Conservation (phyloP, 1,140 invertebrate genomes). For the Melitaea cinxia region DNA sequence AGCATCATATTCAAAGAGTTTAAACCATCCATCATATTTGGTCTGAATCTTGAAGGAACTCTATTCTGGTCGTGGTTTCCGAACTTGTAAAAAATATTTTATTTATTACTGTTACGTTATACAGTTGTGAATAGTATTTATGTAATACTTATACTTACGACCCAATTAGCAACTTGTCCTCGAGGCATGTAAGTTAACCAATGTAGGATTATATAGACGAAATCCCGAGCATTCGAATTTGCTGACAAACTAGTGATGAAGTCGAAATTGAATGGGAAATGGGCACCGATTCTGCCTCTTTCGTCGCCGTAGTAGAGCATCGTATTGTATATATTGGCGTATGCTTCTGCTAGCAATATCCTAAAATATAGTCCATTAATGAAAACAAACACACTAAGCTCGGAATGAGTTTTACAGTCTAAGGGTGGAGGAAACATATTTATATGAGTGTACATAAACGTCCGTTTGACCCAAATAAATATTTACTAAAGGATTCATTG, state of each 20-base stretch:
- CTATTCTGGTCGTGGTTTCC: slow-evolving; percentile 87
- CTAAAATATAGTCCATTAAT: too few species aligned
- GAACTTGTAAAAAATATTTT: slow-evolving; percentile 67
- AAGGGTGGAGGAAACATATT: too few species aligned
- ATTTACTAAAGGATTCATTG: too few species aligned
- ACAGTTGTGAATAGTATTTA: too few species aligned
- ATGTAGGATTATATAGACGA: slow-evolving; percentile 76
- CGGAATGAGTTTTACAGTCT: too few species aligned
- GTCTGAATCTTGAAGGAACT: slow-evolving; percentile 83
- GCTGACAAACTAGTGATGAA: slow-evolving; percentile 76
- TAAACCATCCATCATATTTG: slow-evolving; percentile 84
- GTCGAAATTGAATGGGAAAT: slow-evolving; percentile 86
- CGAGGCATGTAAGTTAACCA: slow-evolving; percentile 83
- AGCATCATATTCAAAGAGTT: slow-evolving; percentile 86
- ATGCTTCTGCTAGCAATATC: slow-evolving; percentile 88
- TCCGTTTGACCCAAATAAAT: too few species aligned
- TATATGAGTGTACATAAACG: too few species aligned
- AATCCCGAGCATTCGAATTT: slow-evolving; percentile 78
- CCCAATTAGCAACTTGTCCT: slow-evolving; percentile 83
- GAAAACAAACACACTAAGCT: too few species aligned
- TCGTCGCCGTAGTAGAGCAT: slow-evolving; percentile 85
- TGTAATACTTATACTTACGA: slow-evolving; percentile 75
- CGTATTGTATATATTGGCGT: slow-evolving; percentile 81
- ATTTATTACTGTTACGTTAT: not conserved
- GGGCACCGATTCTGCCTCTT: slow-evolving; percentile 76